A percentile compares a stretch with the other conserved stretches of the same genome.
phyloP scores from a whole-genome alignment of 2,797 vertebrate genomes.

The Neosilurus mollespiculum region DNA sequence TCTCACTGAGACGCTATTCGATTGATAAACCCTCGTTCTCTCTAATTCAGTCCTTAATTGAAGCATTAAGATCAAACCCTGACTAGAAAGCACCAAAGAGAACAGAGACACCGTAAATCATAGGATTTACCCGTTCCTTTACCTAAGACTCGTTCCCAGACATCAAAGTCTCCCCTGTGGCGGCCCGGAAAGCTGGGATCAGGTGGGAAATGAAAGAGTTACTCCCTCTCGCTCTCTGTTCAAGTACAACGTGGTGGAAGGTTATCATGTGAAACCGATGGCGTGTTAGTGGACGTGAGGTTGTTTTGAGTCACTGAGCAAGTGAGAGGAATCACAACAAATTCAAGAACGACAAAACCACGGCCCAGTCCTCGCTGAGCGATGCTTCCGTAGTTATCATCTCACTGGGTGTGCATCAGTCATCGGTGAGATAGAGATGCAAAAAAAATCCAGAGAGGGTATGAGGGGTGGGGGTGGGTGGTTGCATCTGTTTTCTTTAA shows the following conservation, averaged over 20 bases:
- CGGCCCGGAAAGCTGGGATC: not conserved
- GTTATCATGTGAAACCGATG: not conserved
- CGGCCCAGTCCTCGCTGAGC: not conserved
- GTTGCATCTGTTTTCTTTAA: not conserved
- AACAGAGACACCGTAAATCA: not conserved
- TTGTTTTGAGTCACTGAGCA: constrained; percentile 1
- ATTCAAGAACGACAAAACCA: not conserved
- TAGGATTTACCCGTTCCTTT: not conserved
- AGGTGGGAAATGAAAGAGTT: constrained; percentile 8
- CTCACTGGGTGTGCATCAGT: not conserved
- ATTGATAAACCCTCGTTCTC: not conserved
- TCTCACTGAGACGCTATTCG: not conserved
- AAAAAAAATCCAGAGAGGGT: not conserved
- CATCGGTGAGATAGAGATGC: not conserved
- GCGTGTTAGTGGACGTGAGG: not conserved
- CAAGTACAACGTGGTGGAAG: no score
- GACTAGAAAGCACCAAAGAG: not conserved
- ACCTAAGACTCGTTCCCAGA: not conserved
- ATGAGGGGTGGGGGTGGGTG: not conserved
- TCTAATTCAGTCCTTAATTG: not conserved
- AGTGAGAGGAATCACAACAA: not conserved
- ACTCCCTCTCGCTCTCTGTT: not conserved
- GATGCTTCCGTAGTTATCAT: not conserved
- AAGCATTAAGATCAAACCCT: not conserved
- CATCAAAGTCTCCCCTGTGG: not conserved